Conservation (phyloP, 2,113 vertebrate genomes). For the Orthochromis indermauri region DNA sequence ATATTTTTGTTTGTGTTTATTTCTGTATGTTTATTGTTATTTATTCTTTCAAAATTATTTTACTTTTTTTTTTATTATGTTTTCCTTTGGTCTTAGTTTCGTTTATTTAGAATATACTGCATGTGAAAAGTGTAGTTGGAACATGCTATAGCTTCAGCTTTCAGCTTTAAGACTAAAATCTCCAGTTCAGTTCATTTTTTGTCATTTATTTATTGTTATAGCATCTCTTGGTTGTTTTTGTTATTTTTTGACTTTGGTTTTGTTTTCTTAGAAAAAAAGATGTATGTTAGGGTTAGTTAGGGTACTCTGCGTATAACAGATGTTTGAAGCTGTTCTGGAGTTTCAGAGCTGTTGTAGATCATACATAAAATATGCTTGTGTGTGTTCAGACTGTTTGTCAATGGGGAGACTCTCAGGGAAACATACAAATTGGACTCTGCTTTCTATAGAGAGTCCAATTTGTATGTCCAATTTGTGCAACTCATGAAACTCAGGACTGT, state of each 20-base stretch:
- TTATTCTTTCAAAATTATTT: neutral
- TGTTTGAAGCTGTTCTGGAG: neutral
- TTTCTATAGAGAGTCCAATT: rapidly evolving
- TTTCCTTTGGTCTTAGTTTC: neutral
- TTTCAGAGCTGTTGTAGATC: neutral
- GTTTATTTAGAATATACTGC: neutral
- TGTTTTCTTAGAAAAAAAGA: neutral
- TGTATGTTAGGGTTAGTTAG: neutral
- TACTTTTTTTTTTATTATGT: neutral
- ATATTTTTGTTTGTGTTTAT: neutral
- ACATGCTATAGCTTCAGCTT: neutral
- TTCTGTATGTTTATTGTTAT: neutral
- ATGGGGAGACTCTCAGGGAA: neutral
- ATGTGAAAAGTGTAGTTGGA: neutral
- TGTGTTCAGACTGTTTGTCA: neutral
- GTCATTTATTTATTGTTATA: neutral
- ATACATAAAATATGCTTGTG: neutral
- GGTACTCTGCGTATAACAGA: neutral
- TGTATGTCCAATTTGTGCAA: neutral
- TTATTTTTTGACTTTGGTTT: neutral
- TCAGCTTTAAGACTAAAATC: neutral
- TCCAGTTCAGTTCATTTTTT: neutral
- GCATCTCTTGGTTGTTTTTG: neutral
- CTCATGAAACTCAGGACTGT: neutral
- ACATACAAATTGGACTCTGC: rapidly evolving